These are phyloP conservation scores for Drosophila mercatorum DNA, from an alignment of 2,888 invertebrate genomes.

Conservation along the genomic window DNA sequence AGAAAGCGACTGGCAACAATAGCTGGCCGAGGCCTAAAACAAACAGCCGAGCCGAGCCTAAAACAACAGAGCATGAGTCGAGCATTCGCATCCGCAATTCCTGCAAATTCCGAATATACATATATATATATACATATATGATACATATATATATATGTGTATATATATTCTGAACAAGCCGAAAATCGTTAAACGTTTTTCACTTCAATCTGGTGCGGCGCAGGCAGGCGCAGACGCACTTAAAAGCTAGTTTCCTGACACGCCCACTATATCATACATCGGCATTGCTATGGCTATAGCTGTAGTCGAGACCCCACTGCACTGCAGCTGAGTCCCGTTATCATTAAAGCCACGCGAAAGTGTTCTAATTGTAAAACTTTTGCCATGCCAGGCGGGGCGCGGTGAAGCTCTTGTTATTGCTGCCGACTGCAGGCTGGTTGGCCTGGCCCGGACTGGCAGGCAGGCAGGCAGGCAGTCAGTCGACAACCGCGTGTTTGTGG, in stretches of 20 bases:
- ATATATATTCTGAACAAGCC: constrained; percentile 21
- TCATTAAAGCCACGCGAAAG: constrained; percentile 67
- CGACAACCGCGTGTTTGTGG: constrained; percentile 70
- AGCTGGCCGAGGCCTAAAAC: constrained; percentile 19
- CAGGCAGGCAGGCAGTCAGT: constrained; percentile 15
- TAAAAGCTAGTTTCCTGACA: constrained; percentile 75
- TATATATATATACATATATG: neutral
- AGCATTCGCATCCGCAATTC: constrained; percentile 21
- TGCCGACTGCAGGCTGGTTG: too few species aligned
- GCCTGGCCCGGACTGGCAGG: too few species aligned
- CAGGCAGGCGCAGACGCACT: constrained; percentile 65
- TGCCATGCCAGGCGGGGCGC: constrained; percentile 30
- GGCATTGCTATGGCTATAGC: constrained; percentile 10
- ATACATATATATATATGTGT: neutral
- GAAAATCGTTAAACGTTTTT: constrained; percentile 40
- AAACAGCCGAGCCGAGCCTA: constrained; percentile 55
- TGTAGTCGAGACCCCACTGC: constrained; percentile 14
- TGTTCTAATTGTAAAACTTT: constrained; percentile 72
- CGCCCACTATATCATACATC: constrained; percentile 52
- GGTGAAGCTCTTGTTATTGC: neutral
- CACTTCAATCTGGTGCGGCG: constrained; percentile 40
- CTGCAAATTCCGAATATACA: constrained; percentile 32
- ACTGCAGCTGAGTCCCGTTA: constrained; percentile 39
- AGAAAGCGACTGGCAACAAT: constrained; percentile 7
- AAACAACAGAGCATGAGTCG: constrained; percentile 14